These are phyloP conservation scores for Hyposoter dolosus DNA, from an alignment of 2,888 invertebrate species.

Conservation along the genomic window DNA sequence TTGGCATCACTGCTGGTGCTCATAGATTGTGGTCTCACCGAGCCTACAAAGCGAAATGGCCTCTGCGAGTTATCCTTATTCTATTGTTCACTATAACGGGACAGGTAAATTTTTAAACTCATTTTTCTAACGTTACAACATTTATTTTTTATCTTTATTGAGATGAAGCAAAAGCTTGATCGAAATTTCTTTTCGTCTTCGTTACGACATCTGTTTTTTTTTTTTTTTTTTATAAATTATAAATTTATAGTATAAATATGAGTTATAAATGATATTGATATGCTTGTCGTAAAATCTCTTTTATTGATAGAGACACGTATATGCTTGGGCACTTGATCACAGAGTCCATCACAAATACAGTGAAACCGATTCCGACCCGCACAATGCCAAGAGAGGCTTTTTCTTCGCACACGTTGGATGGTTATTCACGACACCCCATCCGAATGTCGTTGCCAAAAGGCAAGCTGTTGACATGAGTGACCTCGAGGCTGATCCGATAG, in stretches of 20 bases:
- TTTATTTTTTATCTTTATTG: not conserved
- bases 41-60: conserved; percentile 91
- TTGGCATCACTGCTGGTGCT: conserved; percentile 93
- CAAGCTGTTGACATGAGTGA: conserved; percentile 90
- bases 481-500: conserved; percentile 90
- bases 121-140: not conserved
- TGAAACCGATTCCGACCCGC: conserved; percentile 94
- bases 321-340: conserved; percentile 95
- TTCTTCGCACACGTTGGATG: conserved; percentile 97
- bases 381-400: conserved; percentile 94
- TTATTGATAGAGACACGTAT: conserved; percentile 89
- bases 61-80: conserved; percentile 89
- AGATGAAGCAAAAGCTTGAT: not conserved
- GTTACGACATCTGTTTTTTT: not conserved
- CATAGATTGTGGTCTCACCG: conserved; percentile 93
- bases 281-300: conserved; percentile 3
- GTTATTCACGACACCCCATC: conserved; percentile 94
- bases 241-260: no score
- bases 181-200: not conserved
- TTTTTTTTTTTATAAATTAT: not conserved
- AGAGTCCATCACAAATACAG: conserved; percentile 95
- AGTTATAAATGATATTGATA: not conserved
- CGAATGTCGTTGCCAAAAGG: conserved; percentile 90
- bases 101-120: conserved; percentile 87
- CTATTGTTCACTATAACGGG: conserved; percentile 92